Evolutionary conservation across 92 coral and sea anemone genomes (phyloP), one percentile per base, ranked within the genome.

Genomic region (Phymanthus crucifer): DNA sequence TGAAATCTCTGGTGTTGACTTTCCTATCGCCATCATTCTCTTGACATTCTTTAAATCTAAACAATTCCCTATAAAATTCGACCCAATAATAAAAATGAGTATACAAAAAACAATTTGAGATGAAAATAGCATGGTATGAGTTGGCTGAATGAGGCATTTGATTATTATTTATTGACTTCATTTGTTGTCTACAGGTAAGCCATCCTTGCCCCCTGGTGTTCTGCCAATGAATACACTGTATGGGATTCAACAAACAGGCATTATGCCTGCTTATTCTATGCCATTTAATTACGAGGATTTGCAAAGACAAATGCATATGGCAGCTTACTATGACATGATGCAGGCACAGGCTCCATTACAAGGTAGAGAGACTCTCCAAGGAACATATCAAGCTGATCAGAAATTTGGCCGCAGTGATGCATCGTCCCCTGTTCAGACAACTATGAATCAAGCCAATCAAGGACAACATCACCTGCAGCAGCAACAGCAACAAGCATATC

Each of bases 381-480:
- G 91, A 21, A 79, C 91, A 12, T 87, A 78, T 77, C 88, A 78
- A 78, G 74, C 90, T 40, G 97, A 92, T 56, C 97, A 92, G 84
- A 92, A 92, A 87, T 92, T 90, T 90, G 97, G 97, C 23, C 91
- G 97, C 37, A 90, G 90, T 58, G 97, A 92, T 90, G 88, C 97
- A 27, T 92, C 97, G 4, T 92, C 97, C 14, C 94, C 97, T 47
- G 97, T 92, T 14, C 91, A 93, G 47, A 82, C 97, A 50, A 83
- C 97, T 34, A 57, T 92, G 71, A 92, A 88, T 71, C 97, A 92
- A 72, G 84, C 87, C 5, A 92, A 77, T 38, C 84, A 91, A 8
- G 85, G 88, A 72, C 90, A 88, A 11, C 97, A 92, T 48, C 92
- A 88, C 26, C 87, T 90, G 75, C 86, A 90, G 26, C 97, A 92